Base-by-base conservation (phyloP, 2,888 invertebrate genomes). In the Acrocyrtus sp. region DNA sequence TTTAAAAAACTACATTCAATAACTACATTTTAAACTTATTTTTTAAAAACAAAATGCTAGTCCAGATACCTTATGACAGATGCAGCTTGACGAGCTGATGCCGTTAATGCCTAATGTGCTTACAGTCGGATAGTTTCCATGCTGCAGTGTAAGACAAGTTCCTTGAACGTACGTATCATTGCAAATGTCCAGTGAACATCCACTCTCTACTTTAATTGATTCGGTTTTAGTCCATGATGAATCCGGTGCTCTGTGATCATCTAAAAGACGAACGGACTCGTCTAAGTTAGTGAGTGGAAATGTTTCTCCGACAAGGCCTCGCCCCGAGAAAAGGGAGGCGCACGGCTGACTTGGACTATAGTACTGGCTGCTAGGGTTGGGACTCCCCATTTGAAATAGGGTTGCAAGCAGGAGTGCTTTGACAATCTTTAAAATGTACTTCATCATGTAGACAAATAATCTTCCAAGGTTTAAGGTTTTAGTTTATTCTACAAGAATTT, bases 111-210 rank as follows among this genome's bases (percentile, higher is more conserved):
- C 1, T 5, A n/a, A 24, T n/a, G 8, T 41, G 26, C 12, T 4
- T 1, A 0, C 29, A 19, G 4, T 10, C n/a, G 66, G 26, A 41
- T 50, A 48, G 0, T 26, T 19, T 0, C 66, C 66, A 22, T 27
- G 21, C 5, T 26, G 12, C 6, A 58, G 8, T 1, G 43, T 45
- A 0, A 12, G 15, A 29, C 67, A 67, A 1, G 15, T 12, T 29
- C 67, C 63, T 15, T 67, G 51, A 8, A 67, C 51, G 34, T 67
- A 67, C 1, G 58, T 67, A 3, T 67, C 51, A n/a, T 58, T 67
- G 45, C 67, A 67, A 0, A 58, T 6, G 3, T 51, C 21, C 29
- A 67, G 29, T 29, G 19, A 1, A 12, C 67, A 67, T 6, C 57
- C 41, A 19, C 15, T 29, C n/a, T 22, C 51, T 2, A 58, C 22